A percentile compares a stretch with the other conserved stretches of the same genome.
These are phyloP conservation scores for Orcinus orca DNA, from an alignment of 2,113 vertebrate species.

Conservation along the genomic window DNA sequence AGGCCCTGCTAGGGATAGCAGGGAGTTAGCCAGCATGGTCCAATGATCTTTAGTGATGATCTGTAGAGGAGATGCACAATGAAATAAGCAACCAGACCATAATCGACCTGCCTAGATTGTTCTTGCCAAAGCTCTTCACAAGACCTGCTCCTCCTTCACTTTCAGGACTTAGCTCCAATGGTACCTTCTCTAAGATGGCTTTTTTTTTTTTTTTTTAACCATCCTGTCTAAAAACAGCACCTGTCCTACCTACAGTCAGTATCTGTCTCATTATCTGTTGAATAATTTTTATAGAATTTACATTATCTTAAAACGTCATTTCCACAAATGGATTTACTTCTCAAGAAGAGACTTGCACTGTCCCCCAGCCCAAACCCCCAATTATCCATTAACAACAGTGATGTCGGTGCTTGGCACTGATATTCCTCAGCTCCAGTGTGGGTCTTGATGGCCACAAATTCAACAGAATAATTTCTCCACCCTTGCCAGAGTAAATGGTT, in stretches of 20 bases:
- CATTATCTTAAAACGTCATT: neutral
- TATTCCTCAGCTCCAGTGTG: neutral
- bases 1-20: neutral
- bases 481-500: neutral
- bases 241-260: neutral
- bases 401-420: neutral
- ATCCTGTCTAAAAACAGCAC: neutral
- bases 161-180: neutral
- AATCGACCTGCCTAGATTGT: neutral
- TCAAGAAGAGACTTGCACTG: neutral
- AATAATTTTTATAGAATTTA: neutral
- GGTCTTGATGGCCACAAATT: neutral
- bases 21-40: too few relatives aligned
- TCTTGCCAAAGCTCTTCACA: neutral
- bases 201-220: neutral
- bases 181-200: neutral
- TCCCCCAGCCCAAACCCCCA: accelerated
- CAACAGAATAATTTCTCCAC: neutral
- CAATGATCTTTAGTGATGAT: neutral
- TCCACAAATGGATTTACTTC: neutral
- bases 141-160: neutral
- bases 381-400: neutral
- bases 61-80: neutral
- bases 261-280: too few relatives aligned
- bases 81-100: neutral